phyloP scores from a whole-genome alignment of 2,797 vertebrate genomes.

The Girardinus metallicus region DNA sequence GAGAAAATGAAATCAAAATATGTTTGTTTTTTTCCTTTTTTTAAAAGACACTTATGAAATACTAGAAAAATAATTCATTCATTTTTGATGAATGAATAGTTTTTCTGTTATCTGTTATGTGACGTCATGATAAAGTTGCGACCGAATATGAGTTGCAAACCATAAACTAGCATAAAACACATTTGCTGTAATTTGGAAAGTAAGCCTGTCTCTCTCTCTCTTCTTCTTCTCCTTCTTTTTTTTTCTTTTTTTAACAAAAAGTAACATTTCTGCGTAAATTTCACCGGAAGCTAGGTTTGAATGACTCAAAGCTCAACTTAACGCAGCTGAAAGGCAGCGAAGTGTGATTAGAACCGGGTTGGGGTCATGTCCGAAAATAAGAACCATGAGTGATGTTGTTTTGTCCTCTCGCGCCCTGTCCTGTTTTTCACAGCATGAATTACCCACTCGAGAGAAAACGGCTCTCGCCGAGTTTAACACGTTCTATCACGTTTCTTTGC shows the following conservation, averaged over 20 bases:
- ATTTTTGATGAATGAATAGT: no score
- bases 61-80: no score
- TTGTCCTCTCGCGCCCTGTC: not conserved
- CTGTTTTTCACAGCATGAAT: not conserved
- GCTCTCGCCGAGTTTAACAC: not conserved
- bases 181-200: not conserved
- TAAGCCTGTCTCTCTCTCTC: no score
- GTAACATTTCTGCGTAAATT: not conserved
- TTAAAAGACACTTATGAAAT: not conserved
- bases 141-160: not conserved
- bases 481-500: not conserved
- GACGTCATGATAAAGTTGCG: not conserved
- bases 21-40: not conserved
- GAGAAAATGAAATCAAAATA: not conserved
- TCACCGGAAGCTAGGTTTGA: not conserved
- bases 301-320: not conserved
- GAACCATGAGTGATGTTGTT: not conserved
- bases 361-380: not conserved
- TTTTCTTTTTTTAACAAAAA: not conserved
- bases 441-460: not conserved
- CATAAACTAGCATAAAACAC: not conserved
- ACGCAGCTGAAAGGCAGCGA: not conserved
- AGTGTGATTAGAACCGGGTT: not conserved
- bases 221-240: not conserved
- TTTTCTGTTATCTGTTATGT: no score